Evolutionary conservation across 2,797 vertebrate genomes (phyloP).

Genomic region (Sciurus carolinensis): DNA sequence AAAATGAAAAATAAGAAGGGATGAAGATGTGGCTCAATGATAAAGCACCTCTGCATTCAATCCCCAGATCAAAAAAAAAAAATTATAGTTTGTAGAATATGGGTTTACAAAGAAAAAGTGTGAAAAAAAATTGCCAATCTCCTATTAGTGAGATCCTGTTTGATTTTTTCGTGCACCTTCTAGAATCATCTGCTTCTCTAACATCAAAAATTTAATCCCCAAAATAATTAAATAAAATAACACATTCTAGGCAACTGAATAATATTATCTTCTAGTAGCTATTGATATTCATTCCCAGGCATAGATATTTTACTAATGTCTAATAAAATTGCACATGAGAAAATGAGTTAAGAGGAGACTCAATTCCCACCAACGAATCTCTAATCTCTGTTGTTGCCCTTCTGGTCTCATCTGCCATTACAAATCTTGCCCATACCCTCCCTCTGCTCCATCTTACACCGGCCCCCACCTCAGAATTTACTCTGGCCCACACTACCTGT

Average conservation of each 20-base stretch:
- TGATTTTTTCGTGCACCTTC: neutral
- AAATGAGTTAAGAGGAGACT: neutral
- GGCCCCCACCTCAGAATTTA: neutral
- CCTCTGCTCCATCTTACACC: neutral
- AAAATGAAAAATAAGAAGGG: too few relatives aligned
- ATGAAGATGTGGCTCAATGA: too few relatives aligned
- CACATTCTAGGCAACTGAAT: neutral
- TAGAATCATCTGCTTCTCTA: constrained; percentile 23
- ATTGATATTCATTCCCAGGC: neutral
- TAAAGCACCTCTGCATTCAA: too few relatives aligned
- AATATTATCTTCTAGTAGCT: neutral
- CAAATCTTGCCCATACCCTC: neutral
- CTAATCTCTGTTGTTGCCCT: neutral
- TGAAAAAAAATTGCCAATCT: neutral
- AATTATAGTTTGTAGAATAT: neutral
- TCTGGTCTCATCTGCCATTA: neutral
- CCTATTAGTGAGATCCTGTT: neutral
- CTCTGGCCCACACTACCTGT: neutral
- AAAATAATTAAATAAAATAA: neutral
- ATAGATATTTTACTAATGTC: neutral
- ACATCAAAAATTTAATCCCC: neutral
- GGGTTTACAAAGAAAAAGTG: neutral
- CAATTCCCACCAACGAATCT: neutral
- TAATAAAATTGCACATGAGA: neutral
- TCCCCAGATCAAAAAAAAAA: neutral